Evolutionary conservation across 1,140 invertebrate genomes (phyloP).

Genomic region (Drosophila kurseongensis): DNA sequence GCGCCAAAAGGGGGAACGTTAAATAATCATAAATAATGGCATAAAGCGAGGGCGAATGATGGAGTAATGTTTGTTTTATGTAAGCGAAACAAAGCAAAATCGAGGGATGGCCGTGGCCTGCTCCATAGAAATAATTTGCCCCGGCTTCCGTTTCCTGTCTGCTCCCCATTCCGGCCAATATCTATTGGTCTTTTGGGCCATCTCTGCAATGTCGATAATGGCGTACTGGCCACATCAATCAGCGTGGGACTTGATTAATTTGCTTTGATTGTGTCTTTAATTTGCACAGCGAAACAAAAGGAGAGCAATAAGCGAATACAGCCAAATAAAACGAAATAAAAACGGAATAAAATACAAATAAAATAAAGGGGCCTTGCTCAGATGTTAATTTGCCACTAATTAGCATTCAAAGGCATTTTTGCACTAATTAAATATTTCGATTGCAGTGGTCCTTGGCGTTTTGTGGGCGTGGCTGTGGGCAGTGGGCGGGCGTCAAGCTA

Average conservation of each 20-base stretch:
- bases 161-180: not conserved
- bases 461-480: conserved; percentile 10
- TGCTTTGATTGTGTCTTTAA: conserved; percentile 81
- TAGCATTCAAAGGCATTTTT: conserved; percentile 81
- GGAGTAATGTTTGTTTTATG: conserved; percentile 71
- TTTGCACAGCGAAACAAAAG: conserved; percentile 57
- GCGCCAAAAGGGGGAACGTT: conserved; percentile 57
- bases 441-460: conserved; percentile 51
- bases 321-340: conserved; percentile 24
- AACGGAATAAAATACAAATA: conserved; percentile 31
- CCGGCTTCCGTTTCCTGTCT: conserved; percentile 18
- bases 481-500: conserved; percentile 17
- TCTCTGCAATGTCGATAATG: conserved; percentile 30
- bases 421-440: conserved; percentile 83
- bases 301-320: conserved; percentile 1
- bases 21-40: conserved; percentile 81
- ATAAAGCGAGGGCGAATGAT: conserved; percentile 51
- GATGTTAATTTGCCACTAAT: conserved; percentile 83
- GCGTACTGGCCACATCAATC: conserved; percentile 70
- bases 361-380: conserved; percentile 37
- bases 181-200: conserved; percentile 22
- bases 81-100: conserved; percentile 53
- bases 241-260: conserved; percentile 76
- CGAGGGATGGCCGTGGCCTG: conserved; percentile 14
- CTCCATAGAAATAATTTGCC: conserved; percentile 56